Conservation (phyloP, 2,113 vertebrate species). For the Nothoprocta pentlandii region DNA sequence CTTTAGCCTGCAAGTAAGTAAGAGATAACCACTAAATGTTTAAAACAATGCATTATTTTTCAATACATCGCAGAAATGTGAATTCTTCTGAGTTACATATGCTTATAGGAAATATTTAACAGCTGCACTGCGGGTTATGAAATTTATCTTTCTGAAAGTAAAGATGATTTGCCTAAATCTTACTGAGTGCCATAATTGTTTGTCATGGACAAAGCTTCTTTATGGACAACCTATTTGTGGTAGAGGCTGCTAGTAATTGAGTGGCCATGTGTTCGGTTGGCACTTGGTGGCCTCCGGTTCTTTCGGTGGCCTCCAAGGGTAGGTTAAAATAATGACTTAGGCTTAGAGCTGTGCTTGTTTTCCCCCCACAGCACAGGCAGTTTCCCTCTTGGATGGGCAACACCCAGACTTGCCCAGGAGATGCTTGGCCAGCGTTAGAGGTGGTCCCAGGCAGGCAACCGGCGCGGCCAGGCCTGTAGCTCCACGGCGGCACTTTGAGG, state of each 20-base stretch:
- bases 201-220: not conserved
- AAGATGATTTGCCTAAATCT: not conserved
- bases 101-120: not conserved
- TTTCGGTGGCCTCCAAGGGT: not conserved
- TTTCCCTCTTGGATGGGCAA: not conserved
- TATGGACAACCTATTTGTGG: not conserved
- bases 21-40: not conserved
- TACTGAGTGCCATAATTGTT: not conserved
- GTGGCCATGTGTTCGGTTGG: not conserved
- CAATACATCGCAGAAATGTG: not conserved
- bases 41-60: slow-evolving; percentile 9
- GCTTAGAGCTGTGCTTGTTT: not conserved
- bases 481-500: not conserved
- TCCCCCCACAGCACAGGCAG: accelerated
- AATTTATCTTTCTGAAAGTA: not conserved
- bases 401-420: accelerated
- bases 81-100: slow-evolving; percentile 5
- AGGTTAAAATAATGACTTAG: not conserved
- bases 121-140: not conserved
- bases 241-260: not conserved
- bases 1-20: slow-evolving; percentile 15
- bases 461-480: not conserved
- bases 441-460: not conserved
- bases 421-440: not conserved
- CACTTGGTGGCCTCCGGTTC: not conserved